Base-by-base conservation (phyloP, 2,113 vertebrate species). In the Microtus ochrogaster region DNA sequence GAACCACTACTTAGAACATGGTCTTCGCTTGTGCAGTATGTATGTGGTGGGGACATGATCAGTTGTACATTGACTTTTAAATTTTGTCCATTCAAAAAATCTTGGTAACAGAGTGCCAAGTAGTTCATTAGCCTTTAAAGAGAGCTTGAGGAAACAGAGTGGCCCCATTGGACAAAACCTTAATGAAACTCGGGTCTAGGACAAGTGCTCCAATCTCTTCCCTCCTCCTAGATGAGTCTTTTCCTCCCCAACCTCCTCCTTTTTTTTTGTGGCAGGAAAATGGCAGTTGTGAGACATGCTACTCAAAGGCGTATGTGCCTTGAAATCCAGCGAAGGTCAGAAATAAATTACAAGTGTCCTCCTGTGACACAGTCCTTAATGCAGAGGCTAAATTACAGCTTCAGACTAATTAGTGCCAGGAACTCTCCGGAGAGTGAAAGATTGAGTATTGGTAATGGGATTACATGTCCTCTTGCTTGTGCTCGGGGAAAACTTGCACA, bases 361-460 rank as follows among this genome's bases (percentile, higher is more conserved):
- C 78, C 44, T 96, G 97, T 96, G 97, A 96, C 96, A 96, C 94
- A 95, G 95, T 97, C 82, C 84, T 97, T 97, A 96, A 98, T 96
- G 90, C 90, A 95, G 81, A 93, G 89, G 94, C 90, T 96, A 96
- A 97, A 97, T 97, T 97, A 97, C 44, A 97, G 94, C 90, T 97
- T 94, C 92, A 95, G 97, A 97, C 90, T 97, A 97, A 98, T 98
- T 98, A 95, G 97, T 87, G 97, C 83, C 63, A 97, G 89, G 90
- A 97, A 97, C 94, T 94, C 93, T 93, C 96, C 63, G 21, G 52
- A 95, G 95, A 97, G 94, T 74, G 65, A 94, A 97, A 97, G 95
- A 97, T 66, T 89, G 97, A 97, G 92, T 94, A 89, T 94, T 95
- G 73, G 97, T 94, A 95, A 95, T 97, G 94, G 92, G 86, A 96